phyloP scores from a whole-genome alignment of 2,113 vertebrate species.

The Polyodon spathula region DNA sequence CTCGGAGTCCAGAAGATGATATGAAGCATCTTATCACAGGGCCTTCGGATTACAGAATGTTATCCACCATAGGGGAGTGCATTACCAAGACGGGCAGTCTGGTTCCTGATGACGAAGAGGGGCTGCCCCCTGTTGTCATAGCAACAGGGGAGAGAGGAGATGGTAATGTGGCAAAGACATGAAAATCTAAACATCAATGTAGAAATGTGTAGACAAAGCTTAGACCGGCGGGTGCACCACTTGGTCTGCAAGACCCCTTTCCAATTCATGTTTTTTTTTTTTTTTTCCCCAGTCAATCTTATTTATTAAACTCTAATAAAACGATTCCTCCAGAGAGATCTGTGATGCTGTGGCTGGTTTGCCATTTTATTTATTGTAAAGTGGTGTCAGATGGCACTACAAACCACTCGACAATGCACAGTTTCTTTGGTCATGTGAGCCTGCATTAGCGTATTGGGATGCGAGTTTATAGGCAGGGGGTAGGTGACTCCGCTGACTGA shows the following conservation, averaged over 20 bases:
- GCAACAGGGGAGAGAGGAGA: slow-evolving; percentile 55
- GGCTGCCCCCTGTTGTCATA: slow-evolving; percentile 75
- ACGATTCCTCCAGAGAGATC: no score
- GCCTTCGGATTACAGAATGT: slow-evolving; percentile 60
- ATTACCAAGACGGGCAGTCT: slow-evolving; percentile 61
- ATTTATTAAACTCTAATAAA: no score
- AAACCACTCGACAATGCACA: no score
- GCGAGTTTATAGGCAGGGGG: no score
- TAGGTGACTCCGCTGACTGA: no score
- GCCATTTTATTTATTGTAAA: no score
- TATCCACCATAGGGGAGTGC: slow-evolving; percentile 58
- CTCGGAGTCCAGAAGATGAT: slow-evolving; percentile 30
- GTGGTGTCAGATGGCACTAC: no score
- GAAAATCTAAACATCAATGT: not conserved
- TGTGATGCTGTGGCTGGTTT: no score
- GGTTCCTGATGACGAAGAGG: slow-evolving; percentile 61
- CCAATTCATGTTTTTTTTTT: not conserved
- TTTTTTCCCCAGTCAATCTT: no score
- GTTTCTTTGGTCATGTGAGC: no score
- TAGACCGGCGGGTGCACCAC: not conserved
- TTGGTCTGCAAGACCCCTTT: not conserved
- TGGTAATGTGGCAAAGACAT: slow-evolving; percentile 46
- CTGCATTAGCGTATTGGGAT: no score
- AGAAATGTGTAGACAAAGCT: not conserved
- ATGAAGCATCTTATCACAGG: slow-evolving; percentile 29